phyloP scores from a whole-genome alignment of 1,140 invertebrate genomes.

The Doryteuthis pealeii region DNA sequence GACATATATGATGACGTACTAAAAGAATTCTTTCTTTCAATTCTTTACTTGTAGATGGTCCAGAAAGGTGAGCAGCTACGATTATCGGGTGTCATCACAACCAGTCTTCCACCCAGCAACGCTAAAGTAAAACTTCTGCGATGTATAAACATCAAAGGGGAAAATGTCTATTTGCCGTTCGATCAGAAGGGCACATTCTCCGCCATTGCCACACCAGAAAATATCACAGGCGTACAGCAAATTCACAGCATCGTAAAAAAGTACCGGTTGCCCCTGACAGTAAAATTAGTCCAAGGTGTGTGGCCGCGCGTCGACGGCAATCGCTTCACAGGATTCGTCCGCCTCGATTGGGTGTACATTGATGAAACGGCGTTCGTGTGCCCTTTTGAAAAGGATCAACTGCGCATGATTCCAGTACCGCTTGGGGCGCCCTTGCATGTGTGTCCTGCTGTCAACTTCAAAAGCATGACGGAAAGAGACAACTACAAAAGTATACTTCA shows the following conservation, averaged over 20 bases:
- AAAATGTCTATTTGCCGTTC: constrained; percentile 78
- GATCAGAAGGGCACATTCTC: constrained; percentile 89
- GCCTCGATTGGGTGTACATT: constrained; percentile 78
- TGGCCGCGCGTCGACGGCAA: constrained; percentile 68
- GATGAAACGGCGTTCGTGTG: constrained; percentile 73
- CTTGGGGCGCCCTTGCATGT: constrained; percentile 83
- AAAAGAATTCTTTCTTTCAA: background rate
- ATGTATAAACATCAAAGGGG: constrained; percentile 81
- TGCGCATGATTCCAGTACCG: constrained; percentile 78
- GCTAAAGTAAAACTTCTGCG: constrained; percentile 72
- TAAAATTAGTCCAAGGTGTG: constrained; percentile 84
- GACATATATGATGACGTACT: too few relatives aligned
- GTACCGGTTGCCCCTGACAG: constrained; percentile 81
- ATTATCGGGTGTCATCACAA: constrained; percentile 70
- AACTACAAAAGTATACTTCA: constrained; percentile 80
- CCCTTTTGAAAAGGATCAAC: constrained; percentile 69
- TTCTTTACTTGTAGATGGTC: constrained; percentile 56
- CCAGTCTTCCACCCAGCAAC: constrained; percentile 50
- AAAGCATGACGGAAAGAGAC: constrained; percentile 75
- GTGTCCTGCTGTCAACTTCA: constrained; percentile 79
- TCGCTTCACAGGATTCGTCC: constrained; percentile 69
- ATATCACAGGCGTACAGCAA: constrained; percentile 87
- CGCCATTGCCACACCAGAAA: constrained; percentile 84
- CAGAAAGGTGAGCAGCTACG: constrained; percentile 79
- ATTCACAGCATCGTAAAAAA: constrained; percentile 80